Evolutionary conservation across 2,113 vertebrate genomes (phyloP).

Genomic region (Tragulus kanchil): DNA sequence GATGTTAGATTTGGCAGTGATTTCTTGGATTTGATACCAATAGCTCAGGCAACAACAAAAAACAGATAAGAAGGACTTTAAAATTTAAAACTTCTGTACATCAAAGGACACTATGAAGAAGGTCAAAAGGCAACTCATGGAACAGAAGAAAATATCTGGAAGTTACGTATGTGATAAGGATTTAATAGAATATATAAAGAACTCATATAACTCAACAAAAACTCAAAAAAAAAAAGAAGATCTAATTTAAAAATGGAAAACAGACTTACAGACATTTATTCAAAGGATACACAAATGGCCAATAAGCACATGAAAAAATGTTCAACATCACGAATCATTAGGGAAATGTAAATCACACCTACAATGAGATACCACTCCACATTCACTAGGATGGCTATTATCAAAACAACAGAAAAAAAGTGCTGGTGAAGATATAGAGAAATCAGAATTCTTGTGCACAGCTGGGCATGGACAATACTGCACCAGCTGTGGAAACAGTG

Average conservation of each 20-base stretch:
- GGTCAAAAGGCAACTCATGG: neutral
- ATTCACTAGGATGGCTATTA: neutral
- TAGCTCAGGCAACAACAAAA: neutral
- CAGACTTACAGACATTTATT: neutral
- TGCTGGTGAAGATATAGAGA: neutral
- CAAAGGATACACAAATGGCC: neutral
- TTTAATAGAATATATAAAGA: neutral
- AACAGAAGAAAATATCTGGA: neutral
- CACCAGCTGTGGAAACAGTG: neutral
- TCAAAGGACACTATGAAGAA: neutral
- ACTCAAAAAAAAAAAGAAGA: neutral
- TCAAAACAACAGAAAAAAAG: neutral
- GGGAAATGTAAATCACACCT: neutral
- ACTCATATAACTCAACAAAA: neutral
- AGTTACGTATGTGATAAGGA: neutral
- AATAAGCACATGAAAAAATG: neutral
- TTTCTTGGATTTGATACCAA: neutral
- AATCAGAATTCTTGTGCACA: neutral
- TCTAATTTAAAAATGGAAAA: neutral
- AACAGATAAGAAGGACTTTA: neutral
- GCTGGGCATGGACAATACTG: neutral
- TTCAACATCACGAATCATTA: neutral
- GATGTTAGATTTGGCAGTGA: neutral
- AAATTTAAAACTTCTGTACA: slow-evolving; percentile 7
- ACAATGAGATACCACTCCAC: neutral